Percentiles rank a stretch among this genome's conserved stretches.
Conservation (phyloP, 2,888 invertebrate species). For the Mayetiola destructor region DNA sequence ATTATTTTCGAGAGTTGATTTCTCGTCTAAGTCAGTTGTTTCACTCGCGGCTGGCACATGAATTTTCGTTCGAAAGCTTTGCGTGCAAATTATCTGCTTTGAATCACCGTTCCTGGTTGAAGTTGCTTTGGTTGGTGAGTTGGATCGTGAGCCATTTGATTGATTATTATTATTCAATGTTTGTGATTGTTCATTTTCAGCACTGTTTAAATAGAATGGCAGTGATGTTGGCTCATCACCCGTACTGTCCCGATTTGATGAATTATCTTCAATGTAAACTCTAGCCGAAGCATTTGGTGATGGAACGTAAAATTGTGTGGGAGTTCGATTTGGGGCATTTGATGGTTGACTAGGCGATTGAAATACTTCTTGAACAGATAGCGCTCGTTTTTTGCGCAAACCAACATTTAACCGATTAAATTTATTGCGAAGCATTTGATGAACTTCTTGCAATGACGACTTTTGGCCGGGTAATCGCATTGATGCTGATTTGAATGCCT, state of each 20-base stretch:
- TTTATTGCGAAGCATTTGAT: constrained; percentile 43
- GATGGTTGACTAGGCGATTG: constrained; percentile 22
- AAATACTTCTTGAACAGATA: constrained; percentile 56
- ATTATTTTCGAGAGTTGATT: background rate
- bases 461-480: constrained; percentile 27
- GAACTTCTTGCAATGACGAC: constrained; percentile 48
- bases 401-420: constrained; percentile 57
- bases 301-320: constrained; percentile 56
- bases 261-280: constrained; percentile 19
- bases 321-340: constrained; percentile 35
- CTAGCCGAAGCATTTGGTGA: constrained; percentile 35
- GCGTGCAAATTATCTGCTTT: constrained; percentile 14
- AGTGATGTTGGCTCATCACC: constrained; percentile 16
- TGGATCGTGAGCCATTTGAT: background rate
- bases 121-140: background rate
- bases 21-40: constrained; percentile 8
- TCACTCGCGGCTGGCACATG: constrained; percentile 1
- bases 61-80: constrained; percentile 14
- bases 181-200: background rate
- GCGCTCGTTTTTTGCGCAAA: constrained; percentile 46
- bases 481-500: constrained; percentile 20
- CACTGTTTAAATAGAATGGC: constrained; percentile 14
- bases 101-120: background rate
- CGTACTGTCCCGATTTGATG: background rate
- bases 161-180: constrained; percentile 8